Conservation (phyloP, 2,113 vertebrate genomes). For the Heteronetta atricapilla region DNA sequence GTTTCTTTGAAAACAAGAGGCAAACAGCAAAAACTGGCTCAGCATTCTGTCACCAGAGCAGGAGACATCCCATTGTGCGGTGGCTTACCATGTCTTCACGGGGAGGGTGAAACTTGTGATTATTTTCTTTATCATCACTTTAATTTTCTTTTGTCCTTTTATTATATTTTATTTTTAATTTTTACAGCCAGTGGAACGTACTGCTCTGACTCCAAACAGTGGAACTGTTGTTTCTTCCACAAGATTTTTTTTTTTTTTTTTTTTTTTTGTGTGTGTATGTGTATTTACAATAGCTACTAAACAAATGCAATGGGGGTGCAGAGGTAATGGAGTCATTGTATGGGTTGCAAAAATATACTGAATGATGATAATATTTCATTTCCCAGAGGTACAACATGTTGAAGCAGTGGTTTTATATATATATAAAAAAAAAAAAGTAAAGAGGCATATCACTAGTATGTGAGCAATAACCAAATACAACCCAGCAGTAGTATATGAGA, state of each 20-base stretch:
- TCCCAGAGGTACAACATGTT: neutral
- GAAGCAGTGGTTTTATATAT: neutral
- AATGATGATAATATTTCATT: neutral
- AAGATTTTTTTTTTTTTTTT: neutral
- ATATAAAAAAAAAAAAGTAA: conserved; percentile 13
- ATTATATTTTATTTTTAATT: neutral
- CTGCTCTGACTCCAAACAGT: neutral
- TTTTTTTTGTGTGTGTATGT: neutral
- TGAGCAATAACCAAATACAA: conserved; percentile 37
- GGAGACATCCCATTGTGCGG: conserved; percentile 50
- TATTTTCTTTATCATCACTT: neutral
- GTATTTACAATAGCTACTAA: conserved; percentile 30
- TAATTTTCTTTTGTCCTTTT: neutral
- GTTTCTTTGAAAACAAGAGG: conserved; percentile 71
- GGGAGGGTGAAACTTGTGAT: neutral
- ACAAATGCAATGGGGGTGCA: neutral
- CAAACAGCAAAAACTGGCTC: conserved; percentile 57
- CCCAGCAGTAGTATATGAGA: conserved; percentile 51
- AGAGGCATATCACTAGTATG: conserved; percentile 29
- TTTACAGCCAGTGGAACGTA: neutral
- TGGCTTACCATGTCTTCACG: conserved; percentile 5
- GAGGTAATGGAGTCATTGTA: neutral
- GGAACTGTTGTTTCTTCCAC: neutral
- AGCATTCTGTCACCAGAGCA: conserved; percentile 18
- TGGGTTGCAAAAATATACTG: conserved; percentile 10